Percentiles rank a stretch among this genome's conserved stretches.
Conservation (phyloP, 2,797 vertebrate species). For the Epinephelus awoara region DNA sequence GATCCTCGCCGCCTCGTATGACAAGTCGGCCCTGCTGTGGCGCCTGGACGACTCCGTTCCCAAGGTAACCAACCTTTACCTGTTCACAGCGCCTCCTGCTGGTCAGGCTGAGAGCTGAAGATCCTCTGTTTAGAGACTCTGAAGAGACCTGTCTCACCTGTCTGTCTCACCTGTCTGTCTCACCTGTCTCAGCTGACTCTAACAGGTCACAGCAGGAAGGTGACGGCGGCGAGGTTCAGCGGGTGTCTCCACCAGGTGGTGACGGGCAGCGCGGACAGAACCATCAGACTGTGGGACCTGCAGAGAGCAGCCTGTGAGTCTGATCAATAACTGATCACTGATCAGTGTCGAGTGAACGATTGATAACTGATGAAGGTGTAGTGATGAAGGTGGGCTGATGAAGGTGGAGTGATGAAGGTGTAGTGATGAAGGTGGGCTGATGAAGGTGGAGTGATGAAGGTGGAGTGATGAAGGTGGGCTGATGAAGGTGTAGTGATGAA, state of each 20-base stretch:
- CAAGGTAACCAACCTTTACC: conserved; percentile 83
- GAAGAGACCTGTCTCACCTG: background rate
- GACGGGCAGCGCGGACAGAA: conserved; percentile 90
- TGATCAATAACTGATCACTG: background rate
- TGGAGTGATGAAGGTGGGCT: background rate
- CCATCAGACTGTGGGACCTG: conserved; percentile 91
- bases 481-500: background rate
- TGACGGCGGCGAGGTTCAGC: conserved; percentile 91
- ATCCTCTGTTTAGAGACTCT: no score
- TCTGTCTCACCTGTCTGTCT: conserved; percentile 9
- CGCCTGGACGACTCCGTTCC: conserved; percentile 84
- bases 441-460: no score
- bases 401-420: no score
- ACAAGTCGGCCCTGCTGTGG: conserved; percentile 91
- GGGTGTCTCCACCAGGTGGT: conserved; percentile 85
- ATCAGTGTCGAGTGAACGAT: background rate
- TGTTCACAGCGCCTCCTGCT: background rate
- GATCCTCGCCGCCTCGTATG: conserved; percentile 89
- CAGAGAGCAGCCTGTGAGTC: conserved; percentile 89
- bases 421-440: no score
- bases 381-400: no score
- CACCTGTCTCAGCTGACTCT: conserved; percentile 85
- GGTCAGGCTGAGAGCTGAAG: no score
- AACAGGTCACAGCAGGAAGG: conserved; percentile 92
- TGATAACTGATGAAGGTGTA: background rate